These are phyloP conservation scores for Hylyphantes graminicola DNA, from an alignment of 1,140 invertebrate species.

Conservation along the genomic window DNA sequence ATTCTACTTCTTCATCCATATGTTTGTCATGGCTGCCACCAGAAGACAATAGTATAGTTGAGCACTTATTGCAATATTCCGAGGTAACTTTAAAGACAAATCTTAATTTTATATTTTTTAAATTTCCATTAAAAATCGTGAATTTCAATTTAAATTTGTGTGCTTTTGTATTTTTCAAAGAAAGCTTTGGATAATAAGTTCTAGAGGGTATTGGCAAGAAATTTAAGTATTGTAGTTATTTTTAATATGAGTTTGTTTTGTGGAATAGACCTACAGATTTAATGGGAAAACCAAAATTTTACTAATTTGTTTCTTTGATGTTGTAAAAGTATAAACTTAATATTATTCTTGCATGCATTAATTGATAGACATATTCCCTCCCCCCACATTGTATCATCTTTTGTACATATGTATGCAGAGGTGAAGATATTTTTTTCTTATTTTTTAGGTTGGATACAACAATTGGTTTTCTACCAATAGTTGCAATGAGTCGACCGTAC, in stretches of 20 bases:
- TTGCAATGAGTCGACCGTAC: conserved; percentile 37
- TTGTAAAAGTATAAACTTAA: too few species aligned
- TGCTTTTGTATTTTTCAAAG: too few species aligned
- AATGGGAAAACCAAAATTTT: too few species aligned
- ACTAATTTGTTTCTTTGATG: too few species aligned
- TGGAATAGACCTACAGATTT: too few species aligned
- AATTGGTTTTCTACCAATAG: not conserved
- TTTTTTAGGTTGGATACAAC: not conserved
- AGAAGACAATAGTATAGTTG: conserved; percentile 63
- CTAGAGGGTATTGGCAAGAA: too few species aligned
- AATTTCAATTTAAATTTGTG: not conserved
- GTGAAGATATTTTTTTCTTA: not conserved
- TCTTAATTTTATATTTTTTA: not conserved
- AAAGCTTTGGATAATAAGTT: too few species aligned
- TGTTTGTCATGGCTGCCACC: conserved; percentile 75
- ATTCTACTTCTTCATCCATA: conserved; percentile 73
- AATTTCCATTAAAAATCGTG: not conserved
- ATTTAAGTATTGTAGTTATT: too few species aligned
- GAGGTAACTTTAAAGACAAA: conserved; percentile 11
- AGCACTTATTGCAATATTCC: conserved; percentile 60
- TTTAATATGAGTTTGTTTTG: too few species aligned
- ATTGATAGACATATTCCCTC: not conserved
- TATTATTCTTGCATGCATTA: too few species aligned
- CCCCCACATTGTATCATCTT: not conserved
- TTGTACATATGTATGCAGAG: not conserved